Base-by-base conservation (phyloP, 2,113 vertebrate species). In the Odocoileus virginianus region DNA sequence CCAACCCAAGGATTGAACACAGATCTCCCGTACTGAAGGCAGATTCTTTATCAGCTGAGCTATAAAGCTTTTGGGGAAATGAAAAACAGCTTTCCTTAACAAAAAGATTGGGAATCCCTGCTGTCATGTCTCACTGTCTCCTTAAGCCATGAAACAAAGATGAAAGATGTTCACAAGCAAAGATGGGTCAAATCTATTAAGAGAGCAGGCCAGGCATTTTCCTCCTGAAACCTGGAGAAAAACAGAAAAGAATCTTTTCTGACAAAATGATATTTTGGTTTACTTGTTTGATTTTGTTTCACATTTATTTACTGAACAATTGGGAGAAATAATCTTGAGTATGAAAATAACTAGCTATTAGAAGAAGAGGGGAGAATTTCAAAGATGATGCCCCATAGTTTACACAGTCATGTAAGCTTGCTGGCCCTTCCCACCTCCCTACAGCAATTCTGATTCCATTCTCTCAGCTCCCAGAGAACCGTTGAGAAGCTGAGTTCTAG, bases 11-110 rank as follows among this genome's bases (percentile, higher is more conserved):
- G 67, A 71, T 12, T 71, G 67, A 71, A 40, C 19, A n/a, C 67
- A 71, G 19, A 40, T 71, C 67, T 71, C 67, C 67, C 0, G 0
- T 5, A 40, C n/a, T 71, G 19, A 10, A 71, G n/a, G n/a, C 2
- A 12, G 67, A 71, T 23, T 36, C n/a, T 71, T 71, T 40, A 23
- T 40, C 67, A 71, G 23, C n/a, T 40, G 67, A 40, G 19, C 67
- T 71, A 23, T 87, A 87, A 88, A 95, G 23, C 58, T 87, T 97
- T 58, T 36, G 17, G 84, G 96, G 81, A 97, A 98, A 97, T 89
- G 50, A 79, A 94, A 95, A 93, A 36, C 74, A 30, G 28, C 19
- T 58, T 89, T 30, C 83, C 55, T 58, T 84, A 27, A 94, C 50
- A 85, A 64, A 95, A 95, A 79, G 67, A 28, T 36, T 54, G 52